phyloP scores from a whole-genome alignment of 2,888 invertebrate species.

The Ellobium chinense region DNA sequence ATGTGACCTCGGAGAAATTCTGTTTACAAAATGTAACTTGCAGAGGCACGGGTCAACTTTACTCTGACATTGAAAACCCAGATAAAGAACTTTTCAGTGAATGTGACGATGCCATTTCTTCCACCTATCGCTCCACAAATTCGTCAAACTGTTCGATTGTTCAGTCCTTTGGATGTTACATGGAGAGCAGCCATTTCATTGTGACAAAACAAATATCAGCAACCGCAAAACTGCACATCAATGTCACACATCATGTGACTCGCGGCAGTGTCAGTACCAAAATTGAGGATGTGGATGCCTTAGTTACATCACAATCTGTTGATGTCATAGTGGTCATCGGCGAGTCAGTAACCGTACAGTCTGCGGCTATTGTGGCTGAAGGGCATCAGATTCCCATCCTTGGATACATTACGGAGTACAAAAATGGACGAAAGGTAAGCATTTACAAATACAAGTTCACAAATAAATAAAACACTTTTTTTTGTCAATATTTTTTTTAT shows the following conservation, averaged over 20 bases:
- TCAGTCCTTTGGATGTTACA: background rate
- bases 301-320: background rate
- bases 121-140: background rate
- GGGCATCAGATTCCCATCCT: conserved; percentile 7
- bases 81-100: background rate
- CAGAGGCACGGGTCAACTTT: background rate
- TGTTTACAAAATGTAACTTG: conserved; percentile 6
- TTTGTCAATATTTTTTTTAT: too few species aligned
- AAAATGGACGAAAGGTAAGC: conserved; percentile 26
- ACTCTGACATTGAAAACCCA: background rate
- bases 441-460: too few species aligned
- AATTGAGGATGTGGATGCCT: background rate
- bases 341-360: conserved; percentile 27
- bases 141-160: too few species aligned
- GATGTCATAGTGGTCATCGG: conserved; percentile 37
- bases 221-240: background rate
- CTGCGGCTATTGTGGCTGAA: conserved; percentile 28
- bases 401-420: conserved; percentile 38
- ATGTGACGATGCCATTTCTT: background rate
- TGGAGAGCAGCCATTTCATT: background rate
- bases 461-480: too few species aligned
- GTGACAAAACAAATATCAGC: background rate
- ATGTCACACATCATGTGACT: background rate
- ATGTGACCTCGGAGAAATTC: conserved; percentile 7
- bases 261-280: background rate